Evolutionary conservation across 2,797 vertebrate genomes (phyloP).

Genomic region (Phoxinus dragarum): DNA sequence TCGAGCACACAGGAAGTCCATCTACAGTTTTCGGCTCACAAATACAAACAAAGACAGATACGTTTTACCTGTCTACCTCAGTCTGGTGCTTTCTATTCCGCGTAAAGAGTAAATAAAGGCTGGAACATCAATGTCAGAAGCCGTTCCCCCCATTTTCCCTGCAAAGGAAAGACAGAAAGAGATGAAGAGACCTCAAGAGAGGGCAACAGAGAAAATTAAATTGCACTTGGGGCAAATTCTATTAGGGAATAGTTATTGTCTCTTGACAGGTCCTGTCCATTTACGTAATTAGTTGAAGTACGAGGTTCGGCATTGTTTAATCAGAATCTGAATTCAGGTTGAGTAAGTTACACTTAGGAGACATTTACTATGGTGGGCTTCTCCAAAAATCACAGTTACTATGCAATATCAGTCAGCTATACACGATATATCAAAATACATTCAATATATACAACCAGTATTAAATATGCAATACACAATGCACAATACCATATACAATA

Average conservation of each 20-base stretch:
- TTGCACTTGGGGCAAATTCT: slow-evolving; percentile 98
- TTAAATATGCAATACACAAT: neutral
- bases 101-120: slow-evolving; percentile 43
- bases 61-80: slow-evolving; percentile 34
- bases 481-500: neutral
- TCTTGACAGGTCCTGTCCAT: slow-evolving; percentile 89
- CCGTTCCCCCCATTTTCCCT: slow-evolving; percentile 65
- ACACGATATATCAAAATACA: neutral
- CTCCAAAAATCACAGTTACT: neutral
- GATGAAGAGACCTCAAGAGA: slow-evolving; percentile 73
- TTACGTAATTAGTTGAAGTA: slow-evolving; percentile 89
- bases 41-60: slow-evolving; percentile 14
- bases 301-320: slow-evolving; percentile 74
- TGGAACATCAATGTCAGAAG: slow-evolving; percentile 50
- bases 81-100: slow-evolving; percentile 9
- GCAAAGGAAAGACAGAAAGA: slow-evolving; percentile 60
- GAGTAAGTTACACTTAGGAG: neutral
- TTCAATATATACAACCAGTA: neutral
- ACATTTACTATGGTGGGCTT: neutral
- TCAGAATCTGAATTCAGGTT: slow-evolving; percentile 26
- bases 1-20: slow-evolving; percentile 43
- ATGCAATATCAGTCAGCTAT: neutral
- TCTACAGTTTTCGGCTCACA: neutral
- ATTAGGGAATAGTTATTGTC: slow-evolving; percentile 93
- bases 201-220: slow-evolving; percentile 90